Evolutionary conservation across 2,797 vertebrate species (phyloP), one percentile per base, ranked within the genome.

Genomic region (Muscicapa comitata): DNA sequence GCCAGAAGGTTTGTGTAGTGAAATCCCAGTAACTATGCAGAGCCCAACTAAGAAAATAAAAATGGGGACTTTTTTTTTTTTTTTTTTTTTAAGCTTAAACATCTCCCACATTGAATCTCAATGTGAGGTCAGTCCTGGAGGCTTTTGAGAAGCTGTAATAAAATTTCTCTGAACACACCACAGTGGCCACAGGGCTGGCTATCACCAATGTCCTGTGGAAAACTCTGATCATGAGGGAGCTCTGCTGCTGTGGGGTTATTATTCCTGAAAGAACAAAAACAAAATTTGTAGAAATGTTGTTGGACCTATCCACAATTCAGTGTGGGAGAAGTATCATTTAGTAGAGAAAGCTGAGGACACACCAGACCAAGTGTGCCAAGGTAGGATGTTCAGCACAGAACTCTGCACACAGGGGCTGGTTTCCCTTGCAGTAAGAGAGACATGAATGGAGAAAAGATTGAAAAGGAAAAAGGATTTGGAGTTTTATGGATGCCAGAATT

Each of bases 361-460:
- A 24, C 11, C 21, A 2, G 26, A 14, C 17, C 0, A 0, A 28
- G n/a, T 5, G 28, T 54, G 70, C 43, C 13, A 10, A 50, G 61
- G 24, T 62, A 26, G 35, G 24, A 8, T 17, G 45, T 35, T 29
- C 23, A 31, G 25, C 65, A 6, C 3, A 9, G n/a, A 16, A 2
- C 0, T 0, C 24, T 29, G 17, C 50, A 31, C 42, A 6, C 14
- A 2, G 40, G 57, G 33, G 0, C 7, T 15, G 35, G 24, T 57
- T 53, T 77, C 20, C 70, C 50, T 40, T 54, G 25, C 31, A 23
- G 31, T 13, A 35, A 37, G 17, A 62, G 23, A 14, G 15, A 16
- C 7, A 2, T n/a, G 63, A 40, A 55, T 10, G 31, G 51, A 87
- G 43, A 86, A 81, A 35, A 66, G 9, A 1, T 28, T 83, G 37